phyloP scores from a whole-genome alignment of 2,113 vertebrate species.

The Brachypteracias leptosomus region DNA sequence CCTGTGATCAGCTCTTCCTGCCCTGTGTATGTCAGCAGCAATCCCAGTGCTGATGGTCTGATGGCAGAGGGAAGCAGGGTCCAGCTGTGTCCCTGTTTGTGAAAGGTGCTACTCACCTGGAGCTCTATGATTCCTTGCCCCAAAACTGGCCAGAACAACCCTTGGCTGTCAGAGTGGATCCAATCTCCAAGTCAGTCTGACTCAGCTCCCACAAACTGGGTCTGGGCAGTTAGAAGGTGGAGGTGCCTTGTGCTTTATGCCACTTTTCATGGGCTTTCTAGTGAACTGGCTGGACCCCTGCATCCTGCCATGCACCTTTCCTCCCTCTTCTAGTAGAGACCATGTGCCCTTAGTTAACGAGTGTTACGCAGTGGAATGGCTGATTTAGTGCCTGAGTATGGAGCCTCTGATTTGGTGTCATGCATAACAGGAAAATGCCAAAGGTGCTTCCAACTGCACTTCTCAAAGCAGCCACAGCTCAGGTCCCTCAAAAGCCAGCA shows the following conservation, averaged over 20 bases:
- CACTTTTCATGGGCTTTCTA: not conserved
- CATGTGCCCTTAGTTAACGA: not conserved
- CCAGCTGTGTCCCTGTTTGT: not conserved
- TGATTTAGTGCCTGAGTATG: not conserved
- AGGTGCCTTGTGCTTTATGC: not conserved
- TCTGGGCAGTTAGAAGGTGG: not conserved
- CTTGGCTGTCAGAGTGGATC: rapidly evolving
- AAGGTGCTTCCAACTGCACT: not conserved
- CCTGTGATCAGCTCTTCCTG: not conserved
- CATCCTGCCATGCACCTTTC: not conserved
- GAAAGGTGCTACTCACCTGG: not conserved
- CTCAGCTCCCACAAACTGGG: not conserved
- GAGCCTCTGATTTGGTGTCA: not conserved
- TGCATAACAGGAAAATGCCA: not conserved
- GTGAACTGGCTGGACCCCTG: not conserved
- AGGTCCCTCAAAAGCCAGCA: not conserved
- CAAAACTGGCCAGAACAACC: not conserved
- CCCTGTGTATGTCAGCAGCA: rapidly evolving
- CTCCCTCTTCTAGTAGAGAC: not conserved
- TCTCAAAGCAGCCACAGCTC: not conserved
- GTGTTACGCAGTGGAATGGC: not conserved
- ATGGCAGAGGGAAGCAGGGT: not conserved
- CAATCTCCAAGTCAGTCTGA: rapidly evolving
- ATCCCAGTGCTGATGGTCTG: not conserved
- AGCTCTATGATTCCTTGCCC: not conserved